phyloP scores from a whole-genome alignment of 2,113 vertebrate species.

The Erythrocercus mccallii region DNA sequence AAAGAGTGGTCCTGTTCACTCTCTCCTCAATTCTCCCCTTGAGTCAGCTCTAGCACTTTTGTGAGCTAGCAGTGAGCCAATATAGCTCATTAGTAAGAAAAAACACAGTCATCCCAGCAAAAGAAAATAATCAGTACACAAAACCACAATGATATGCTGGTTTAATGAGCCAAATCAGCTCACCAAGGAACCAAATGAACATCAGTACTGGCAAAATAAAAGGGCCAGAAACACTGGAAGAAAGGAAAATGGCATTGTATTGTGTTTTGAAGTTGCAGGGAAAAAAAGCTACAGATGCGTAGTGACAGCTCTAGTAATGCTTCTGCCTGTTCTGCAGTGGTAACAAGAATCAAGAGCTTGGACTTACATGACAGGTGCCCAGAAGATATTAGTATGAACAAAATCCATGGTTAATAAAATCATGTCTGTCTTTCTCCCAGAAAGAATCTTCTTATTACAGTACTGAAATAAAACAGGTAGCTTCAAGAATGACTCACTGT shows the following conservation, averaged over 20 bases:
- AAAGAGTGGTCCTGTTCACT: background rate
- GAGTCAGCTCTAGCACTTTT: background rate
- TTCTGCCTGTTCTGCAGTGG: background rate
- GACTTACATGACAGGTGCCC: background rate
- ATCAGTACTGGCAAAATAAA: background rate
- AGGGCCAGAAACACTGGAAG: background rate
- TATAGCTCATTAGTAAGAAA: background rate
- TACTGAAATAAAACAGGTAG: background rate
- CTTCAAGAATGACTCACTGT: background rate
- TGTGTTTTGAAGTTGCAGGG: background rate
- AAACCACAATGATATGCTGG: background rate
- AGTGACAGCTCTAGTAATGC: background rate
- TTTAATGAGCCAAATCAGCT: conserved; percentile 23
- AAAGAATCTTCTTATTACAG: background rate
- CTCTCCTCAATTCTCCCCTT: background rate
- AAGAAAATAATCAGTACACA: background rate
- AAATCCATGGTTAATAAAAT: background rate
- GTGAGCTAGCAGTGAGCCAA: background rate
- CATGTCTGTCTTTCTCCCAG: background rate
- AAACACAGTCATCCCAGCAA: background rate
- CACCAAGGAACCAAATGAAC: background rate
- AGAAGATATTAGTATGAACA: background rate
- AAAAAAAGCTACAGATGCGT: background rate
- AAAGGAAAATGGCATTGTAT: background rate
- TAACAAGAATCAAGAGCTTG: background rate